Conservation (phyloP, 2,113 vertebrate species). For the Circaetus gallicus region DNA sequence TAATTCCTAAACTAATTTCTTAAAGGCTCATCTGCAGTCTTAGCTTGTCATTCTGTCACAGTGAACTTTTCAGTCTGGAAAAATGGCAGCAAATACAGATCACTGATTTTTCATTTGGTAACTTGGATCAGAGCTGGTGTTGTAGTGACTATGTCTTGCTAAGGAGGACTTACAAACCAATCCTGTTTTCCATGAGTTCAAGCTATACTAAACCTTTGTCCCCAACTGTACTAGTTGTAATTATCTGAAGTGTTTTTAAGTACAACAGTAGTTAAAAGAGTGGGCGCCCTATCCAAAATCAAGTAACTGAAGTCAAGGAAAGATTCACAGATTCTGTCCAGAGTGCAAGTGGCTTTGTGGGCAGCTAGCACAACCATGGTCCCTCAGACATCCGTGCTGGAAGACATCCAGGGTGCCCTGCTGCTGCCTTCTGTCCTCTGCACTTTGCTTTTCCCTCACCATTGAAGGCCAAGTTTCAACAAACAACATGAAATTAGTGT, state of each 20-base stretch:
- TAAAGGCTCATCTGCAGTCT: neutral
- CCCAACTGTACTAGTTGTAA: neutral
- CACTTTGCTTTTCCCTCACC: neutral
- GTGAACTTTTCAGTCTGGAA: neutral
- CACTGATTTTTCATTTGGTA: neutral
- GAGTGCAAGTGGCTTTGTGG: neutral
- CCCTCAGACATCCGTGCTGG: neutral
- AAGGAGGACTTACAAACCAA: neutral
- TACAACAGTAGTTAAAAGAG: neutral
- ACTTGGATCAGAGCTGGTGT: neutral
- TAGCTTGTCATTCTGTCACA: neutral
- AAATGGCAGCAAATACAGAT: neutral
- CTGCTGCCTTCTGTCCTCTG: neutral
- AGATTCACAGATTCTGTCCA: neutral
- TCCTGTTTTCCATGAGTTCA: neutral
- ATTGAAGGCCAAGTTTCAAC: neutral
- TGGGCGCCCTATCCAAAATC: neutral
- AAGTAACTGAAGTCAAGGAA: neutral
- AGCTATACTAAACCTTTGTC: neutral
- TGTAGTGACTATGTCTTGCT: neutral
- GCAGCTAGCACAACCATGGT: accelerated
- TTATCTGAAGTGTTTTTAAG: neutral
- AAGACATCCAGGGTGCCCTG: neutral
- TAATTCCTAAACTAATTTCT: neutral
- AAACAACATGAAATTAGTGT: neutral